These are phyloP conservation scores for Notarius lentiginosus DNA, from an alignment of 2,113 vertebrate genomes.

Conservation along the genomic window DNA sequence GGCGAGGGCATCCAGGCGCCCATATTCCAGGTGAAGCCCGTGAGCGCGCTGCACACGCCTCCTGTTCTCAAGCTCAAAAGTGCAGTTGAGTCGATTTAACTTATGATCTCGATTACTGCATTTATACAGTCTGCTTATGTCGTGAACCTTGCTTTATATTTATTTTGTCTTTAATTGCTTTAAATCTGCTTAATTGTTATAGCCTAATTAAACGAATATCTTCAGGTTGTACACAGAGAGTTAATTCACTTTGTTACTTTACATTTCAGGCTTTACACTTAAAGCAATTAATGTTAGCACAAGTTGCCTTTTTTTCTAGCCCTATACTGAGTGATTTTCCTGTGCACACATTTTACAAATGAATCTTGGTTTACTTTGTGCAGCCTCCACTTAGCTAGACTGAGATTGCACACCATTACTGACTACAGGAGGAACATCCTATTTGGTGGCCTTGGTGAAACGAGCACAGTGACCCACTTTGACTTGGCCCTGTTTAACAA, in stretches of 20 bases:
- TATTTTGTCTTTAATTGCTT: too few relatives aligned
- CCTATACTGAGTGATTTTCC: background rate
- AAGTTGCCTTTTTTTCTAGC: background rate
- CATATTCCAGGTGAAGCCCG: constrained; percentile 76
- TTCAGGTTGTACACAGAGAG: background rate
- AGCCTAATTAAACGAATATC: background rate
- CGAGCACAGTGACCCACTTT: constrained; percentile 66
- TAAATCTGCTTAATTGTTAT: too few relatives aligned
- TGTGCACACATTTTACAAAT: background rate
- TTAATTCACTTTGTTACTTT: background rate
- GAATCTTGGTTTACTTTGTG: background rate
- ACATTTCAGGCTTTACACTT: background rate
- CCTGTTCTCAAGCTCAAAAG: constrained; percentile 24
- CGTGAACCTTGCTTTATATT: background rate
- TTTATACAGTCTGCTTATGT: background rate
- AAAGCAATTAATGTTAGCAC: background rate
- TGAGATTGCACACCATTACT: background rate
- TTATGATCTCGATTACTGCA: background rate
- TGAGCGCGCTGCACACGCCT: constrained; percentile 19
- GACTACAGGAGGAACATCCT: constrained; percentile 15
- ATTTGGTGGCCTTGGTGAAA: constrained; percentile 39
- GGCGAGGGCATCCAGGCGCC: constrained; percentile 81
- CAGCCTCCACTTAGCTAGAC: background rate
- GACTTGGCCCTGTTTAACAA: constrained; percentile 65
- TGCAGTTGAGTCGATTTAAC: constrained; percentile 16